phyloP scores from a whole-genome alignment of 2,888 invertebrate genomes.

The Microctonus aethiopoides region DNA sequence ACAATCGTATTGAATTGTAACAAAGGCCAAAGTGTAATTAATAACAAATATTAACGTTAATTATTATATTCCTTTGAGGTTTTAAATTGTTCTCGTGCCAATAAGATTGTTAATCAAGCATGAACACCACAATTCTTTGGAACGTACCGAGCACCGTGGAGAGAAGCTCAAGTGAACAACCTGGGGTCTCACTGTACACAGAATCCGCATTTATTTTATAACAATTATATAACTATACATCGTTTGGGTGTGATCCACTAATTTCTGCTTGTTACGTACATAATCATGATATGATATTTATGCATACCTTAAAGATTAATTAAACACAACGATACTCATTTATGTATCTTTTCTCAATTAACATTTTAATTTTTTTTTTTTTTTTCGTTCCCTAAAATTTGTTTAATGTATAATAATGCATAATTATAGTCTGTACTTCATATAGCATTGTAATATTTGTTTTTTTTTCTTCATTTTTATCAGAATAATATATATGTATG shows the following conservation, averaged over 20 bases:
- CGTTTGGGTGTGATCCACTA: background rate
- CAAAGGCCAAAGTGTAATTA: background rate
- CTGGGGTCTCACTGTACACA: background rate
- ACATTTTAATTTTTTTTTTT: background rate
- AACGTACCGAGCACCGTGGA: conserved; percentile 36
- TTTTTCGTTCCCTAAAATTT: no score
- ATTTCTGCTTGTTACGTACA: conserved; percentile 20
- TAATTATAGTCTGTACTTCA: conserved; percentile 36
- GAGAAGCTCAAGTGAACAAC: conserved; percentile 10
- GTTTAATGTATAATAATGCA: conserved; percentile 19
- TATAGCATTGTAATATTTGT: conserved; percentile 29
- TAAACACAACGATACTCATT: conserved; percentile 17
- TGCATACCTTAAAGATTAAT: conserved; percentile 17
- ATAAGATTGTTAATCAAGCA: conserved; percentile 21
- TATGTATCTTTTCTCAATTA: conserved; percentile 1
- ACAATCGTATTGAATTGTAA: background rate
- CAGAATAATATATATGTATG: conserved; percentile 1
- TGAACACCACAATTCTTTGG: conserved; percentile 57
- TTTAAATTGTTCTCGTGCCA: background rate
- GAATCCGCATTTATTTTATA: background rate
- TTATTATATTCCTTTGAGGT: background rate
- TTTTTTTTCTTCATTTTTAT: conserved; percentile 14
- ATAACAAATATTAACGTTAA: background rate
- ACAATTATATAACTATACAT: background rate
- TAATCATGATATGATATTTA: conserved; percentile 22